Conservation (phyloP, 2,888 invertebrate species). For the Plagodis pulveraria region DNA sequence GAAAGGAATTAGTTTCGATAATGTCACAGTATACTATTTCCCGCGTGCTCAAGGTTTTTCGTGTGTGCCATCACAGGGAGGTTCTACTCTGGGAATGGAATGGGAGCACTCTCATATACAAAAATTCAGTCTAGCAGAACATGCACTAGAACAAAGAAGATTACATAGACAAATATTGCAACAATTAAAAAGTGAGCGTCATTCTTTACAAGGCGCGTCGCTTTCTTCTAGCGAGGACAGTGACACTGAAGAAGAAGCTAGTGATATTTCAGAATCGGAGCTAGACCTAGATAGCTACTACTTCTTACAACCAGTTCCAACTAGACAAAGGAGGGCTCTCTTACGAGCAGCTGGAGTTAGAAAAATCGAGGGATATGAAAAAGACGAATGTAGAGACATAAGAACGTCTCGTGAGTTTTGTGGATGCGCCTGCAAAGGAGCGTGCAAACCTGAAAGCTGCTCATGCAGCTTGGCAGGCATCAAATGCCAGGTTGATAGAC, state of each 20-base stretch:
- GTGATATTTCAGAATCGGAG: conserved; percentile 93
- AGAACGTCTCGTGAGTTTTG: conserved; percentile 96
- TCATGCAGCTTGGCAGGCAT: conserved; percentile 97
- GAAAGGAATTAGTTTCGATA: conserved; percentile 94
- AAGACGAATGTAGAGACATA: conserved; percentile 97
- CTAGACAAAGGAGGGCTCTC: conserved; percentile 94
- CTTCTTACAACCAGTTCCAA: conserved; percentile 96
- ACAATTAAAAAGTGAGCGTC: conserved; percentile 89
- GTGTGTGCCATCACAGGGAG: conserved; percentile 95
- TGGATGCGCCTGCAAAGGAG: conserved; percentile 96
- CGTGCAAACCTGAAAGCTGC: conserved; percentile 98
- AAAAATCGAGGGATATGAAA: conserved; percentile 96
- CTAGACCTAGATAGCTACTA: conserved; percentile 95
- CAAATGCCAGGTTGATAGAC: conserved; percentile 98
- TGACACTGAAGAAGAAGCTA: conserved; percentile 93
- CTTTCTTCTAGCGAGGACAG: conserved; percentile 93
- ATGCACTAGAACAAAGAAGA: conserved; percentile 94
- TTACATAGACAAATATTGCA: conserved; percentile 93
- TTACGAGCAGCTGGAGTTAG: conserved; percentile 96
- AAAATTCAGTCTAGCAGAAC: conserved; percentile 94
- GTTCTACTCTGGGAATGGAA: conserved; percentile 97
- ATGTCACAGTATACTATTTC: conserved; percentile 97
- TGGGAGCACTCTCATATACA: conserved; percentile 88
- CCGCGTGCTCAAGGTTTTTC: conserved; percentile 96
- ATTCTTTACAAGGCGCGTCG: conserved; percentile 79